Evolutionary conservation across 2,113 vertebrate species (phyloP).

Genomic region (Mixornis gularis): DNA sequence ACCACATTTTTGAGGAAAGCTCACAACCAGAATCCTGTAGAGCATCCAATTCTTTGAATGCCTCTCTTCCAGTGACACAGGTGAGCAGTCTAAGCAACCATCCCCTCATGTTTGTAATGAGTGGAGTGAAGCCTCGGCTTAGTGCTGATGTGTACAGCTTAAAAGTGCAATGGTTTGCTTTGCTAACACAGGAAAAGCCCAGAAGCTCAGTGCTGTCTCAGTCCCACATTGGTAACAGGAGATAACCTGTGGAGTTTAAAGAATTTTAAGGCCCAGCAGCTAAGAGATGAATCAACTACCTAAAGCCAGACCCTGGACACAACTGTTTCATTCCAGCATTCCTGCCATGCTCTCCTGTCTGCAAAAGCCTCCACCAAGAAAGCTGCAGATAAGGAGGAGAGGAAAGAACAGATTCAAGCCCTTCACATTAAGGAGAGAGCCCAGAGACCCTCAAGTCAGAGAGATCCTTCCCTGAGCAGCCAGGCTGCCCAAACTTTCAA

Average conservation of each 20-base stretch:
- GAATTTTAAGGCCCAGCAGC: neutral
- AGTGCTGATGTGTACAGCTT: no score
- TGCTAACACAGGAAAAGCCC: neutral
- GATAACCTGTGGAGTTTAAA: neutral
- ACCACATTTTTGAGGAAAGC: neutral
- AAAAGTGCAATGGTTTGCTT: neutral
- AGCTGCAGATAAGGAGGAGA: neutral
- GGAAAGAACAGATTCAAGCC: neutral
- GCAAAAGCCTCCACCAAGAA: neutral
- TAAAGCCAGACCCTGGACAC: neutral
- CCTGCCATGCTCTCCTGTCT: neutral
- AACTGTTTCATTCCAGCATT: neutral
- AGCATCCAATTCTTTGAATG: neutral
- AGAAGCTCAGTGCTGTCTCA: neutral
- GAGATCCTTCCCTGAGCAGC: neutral
- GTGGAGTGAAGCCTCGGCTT: rapidly evolving
- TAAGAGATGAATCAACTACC: neutral
- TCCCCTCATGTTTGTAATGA: neutral
- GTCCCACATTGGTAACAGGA: neutral
- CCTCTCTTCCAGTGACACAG: neutral
- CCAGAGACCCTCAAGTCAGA: no score
- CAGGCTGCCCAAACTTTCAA: neutral
- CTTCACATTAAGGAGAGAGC: neutral
- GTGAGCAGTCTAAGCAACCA: neutral
- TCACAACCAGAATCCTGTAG: no score